Base-by-base conservation (phyloP, 1,140 invertebrate species). In the Drosophila pseudoobscura region DNA sequence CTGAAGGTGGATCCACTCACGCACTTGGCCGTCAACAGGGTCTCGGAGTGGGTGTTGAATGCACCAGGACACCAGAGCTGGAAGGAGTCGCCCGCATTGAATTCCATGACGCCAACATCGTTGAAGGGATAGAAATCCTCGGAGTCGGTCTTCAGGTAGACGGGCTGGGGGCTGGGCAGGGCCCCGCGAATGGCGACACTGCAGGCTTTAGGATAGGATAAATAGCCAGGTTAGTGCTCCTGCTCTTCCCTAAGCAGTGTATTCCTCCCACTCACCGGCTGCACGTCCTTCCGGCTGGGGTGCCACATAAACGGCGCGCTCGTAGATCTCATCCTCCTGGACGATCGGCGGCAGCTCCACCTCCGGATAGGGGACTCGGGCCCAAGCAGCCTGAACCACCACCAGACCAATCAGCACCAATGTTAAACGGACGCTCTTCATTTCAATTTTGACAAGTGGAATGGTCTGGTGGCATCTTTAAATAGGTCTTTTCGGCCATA, bases 141-240 rank as follows among this genome's bases (percentile, higher is more conserved):
- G 17, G 87, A 77, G 6, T 89, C 17, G 20, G 89, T 90, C 26
- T 82, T 73, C 17, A 91, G n/a, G 4, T 87, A 87, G 1, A 91
- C 65, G 4, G 90, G 90, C 68, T 91, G 75, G 3, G 89, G 90
- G 6, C 70, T 72, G 20, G 79, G 75, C 31, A 91, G 57, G 24
- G 89, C 89, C 49, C 82, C 82, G 15, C 89, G 89, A 44, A 91
- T 84, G 3, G 79, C 72, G 1, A 91, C 78, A 20, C 70, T 79
- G 60, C 89, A 91, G 15, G 47, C 89, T 90, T 20, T n/a, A 31
- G 9, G n/a, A 11, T 3, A 3, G 2, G n/a, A 11, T 8, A 0
- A 7, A 26, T 39, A 11, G 9, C 0, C 11, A 5, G 11, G 24
- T 56, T 31, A 31, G 9, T 35, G 9, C 11, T 45, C 2, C 9